Evolutionary conservation across 2,888 invertebrate species (phyloP), one percentile per base, ranked within the genome.

Genomic region (Sesia apiformis): DNA sequence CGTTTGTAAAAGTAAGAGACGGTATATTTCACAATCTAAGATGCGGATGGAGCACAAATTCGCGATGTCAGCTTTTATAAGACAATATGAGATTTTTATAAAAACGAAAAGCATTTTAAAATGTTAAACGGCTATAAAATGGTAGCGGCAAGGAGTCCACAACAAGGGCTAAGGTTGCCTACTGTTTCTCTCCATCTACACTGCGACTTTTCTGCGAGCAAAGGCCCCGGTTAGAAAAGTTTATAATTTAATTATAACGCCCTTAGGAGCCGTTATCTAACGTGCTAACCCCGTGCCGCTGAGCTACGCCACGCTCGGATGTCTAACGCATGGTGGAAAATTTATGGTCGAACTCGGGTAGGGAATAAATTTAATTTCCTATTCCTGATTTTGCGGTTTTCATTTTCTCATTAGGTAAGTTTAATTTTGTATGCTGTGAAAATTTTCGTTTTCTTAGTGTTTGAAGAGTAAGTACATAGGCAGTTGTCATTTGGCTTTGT

Each of bases 181-280:
- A 46, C 46, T 4, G 23, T n/a, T 8, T 46, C 8, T 46, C 4
- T 46, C 49, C 49, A 52, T 5, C 38, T 51, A 38, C n/a, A 49
- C 42, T 50, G 51, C 86, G 87, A 87, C 87, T 87, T 86, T 80
- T 76, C 70, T 60, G 58, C 61, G 59, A 65, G 64, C 60, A 60
- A 62, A 53, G 61, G 65, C 66, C 64, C 69, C 63, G 70, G 68
- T 67, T 71, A 72, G 74, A 71, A 82, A 87, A 87, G 76, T 88
- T 86, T 88, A 86, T 88, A 88, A 88, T 88, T 88, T 87, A 88
- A 88, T 88, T 88, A 88, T 74, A 78, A 80, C 84, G 68, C 88
- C 86, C 88, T 65, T 60, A 75, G 81, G 87, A 77, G 71, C 62
- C 74, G 79, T 86, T 84, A 76, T 72, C 73, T 71, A 64, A 64